These are phyloP conservation scores for Candoia aspera DNA, from an alignment of 2,113 vertebrate genomes.

Conservation along the genomic window DNA sequence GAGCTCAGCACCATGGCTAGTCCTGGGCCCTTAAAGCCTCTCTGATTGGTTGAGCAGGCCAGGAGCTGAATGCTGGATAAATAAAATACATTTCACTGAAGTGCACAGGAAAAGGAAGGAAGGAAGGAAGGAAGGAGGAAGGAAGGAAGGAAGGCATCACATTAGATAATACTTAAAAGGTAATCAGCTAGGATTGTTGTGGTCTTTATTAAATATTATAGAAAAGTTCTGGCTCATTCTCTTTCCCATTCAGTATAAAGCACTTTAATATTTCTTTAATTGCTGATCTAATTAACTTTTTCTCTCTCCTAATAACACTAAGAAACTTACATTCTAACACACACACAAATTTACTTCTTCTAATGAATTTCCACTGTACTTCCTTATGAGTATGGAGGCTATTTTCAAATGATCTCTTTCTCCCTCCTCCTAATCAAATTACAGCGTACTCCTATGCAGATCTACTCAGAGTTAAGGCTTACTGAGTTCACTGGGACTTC, in stretches of 20 bases:
- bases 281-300: conserved; percentile 67
- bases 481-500: neutral
- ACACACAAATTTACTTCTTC: conserved; percentile 46
- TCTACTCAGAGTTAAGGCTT: neutral
- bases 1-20: conserved; percentile 80
- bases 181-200: accelerated
- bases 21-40: conserved; percentile 73
- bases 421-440: conserved; percentile 29
- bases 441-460: neutral
- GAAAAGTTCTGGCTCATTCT: conserved; percentile 54
- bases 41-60: conserved; percentile 75
- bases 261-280: conserved; percentile 48
- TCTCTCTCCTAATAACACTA: conserved; percentile 37
- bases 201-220: neutral
- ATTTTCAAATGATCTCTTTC: conserved; percentile 46
- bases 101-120: conserved; percentile 40
- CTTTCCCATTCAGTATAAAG: conserved; percentile 53
- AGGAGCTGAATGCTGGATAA: conserved; percentile 70
- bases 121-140: no score
- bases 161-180: conserved; percentile 3
- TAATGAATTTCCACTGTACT: conserved; percentile 56
- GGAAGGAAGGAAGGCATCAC: neutral
- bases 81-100: conserved; percentile 62
- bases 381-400: conserved; percentile 56
- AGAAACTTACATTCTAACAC: conserved; percentile 47